Evolutionary conservation across 2,113 vertebrate species (phyloP).

Genomic region (Cheilinus undulatus): DNA sequence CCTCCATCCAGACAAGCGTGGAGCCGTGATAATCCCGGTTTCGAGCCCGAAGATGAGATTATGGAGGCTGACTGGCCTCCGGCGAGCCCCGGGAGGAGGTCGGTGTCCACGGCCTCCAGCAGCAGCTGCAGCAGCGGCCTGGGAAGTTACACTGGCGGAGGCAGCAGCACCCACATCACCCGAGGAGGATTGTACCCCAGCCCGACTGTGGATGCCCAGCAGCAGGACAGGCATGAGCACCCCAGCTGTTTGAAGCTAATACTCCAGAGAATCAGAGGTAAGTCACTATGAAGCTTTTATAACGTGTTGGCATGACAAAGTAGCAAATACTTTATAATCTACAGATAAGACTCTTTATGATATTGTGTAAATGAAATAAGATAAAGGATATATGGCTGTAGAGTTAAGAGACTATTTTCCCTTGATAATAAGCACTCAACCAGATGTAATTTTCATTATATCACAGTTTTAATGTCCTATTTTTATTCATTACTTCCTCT

Average conservation of each 20-base stretch:
- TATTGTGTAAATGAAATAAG: no score
- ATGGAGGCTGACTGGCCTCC: slow-evolving; percentile 88
- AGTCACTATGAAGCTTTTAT: neutral
- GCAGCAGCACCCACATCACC: slow-evolving; percentile 72
- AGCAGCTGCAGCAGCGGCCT: slow-evolving; percentile 81
- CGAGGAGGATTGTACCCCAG: slow-evolving; percentile 77
- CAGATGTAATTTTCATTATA: no score
- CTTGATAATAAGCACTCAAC: no score
- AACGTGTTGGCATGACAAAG: neutral
- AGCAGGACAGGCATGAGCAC: slow-evolving; percentile 78
- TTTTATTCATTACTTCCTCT: no score
- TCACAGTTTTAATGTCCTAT: no score
- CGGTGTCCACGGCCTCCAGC: slow-evolving; percentile 85
- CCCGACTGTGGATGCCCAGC: slow-evolving; percentile 75
- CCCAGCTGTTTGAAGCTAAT: slow-evolving; percentile 83
- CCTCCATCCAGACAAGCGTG: slow-evolving; percentile 93
- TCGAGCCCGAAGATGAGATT: slow-evolving; percentile 92
- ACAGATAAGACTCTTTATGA: no score
- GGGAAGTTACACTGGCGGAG: slow-evolving; percentile 75
- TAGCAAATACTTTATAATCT: no score
- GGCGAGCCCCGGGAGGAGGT: slow-evolving; percentile 84
- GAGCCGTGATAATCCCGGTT: slow-evolving; percentile 95
- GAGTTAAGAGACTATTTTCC: no score
- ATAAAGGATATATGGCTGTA: no score
- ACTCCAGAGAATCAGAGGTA: slow-evolving; percentile 82